Base-by-base conservation (phyloP, 2,888 invertebrate genomes). In the Acholoe squamosa region DNA sequence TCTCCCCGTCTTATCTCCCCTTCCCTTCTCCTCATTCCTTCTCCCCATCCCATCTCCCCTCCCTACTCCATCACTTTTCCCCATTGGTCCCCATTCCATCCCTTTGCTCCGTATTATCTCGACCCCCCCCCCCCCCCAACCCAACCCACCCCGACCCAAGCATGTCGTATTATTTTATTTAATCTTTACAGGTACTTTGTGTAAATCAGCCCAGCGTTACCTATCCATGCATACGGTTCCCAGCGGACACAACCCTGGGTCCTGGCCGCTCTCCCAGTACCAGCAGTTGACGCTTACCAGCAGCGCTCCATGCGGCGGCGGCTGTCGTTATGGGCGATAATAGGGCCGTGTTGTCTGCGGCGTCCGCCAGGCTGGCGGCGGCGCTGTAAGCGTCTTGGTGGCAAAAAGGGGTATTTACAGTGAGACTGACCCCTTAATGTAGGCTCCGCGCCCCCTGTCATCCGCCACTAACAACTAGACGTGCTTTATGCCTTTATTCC, bases 291-390 rank as follows among this genome's bases (percentile, higher is more conserved):
- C 80, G 80, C 80, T 80, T 43, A 22, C 80, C 80, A 80, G 80
- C 43, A 43, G 80, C 80, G 33, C 80, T 34, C 80, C 80, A 22
- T 22, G 80, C 80, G 80, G 80, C 80, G 80, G 33, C 34, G 86
- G 52, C 86, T 86, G 86, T 86, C 86, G 86, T 52, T 54, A 54
- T 54, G 86, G 86, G 54, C 86, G 86, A 86, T 86, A 86, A 86
- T 86, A 52, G 56, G 86, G 86, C 54, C 14, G 54, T 86, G 86
- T 86, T 56, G 86, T 86, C 86, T 86, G 31, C 56, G 54, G 28
- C 54, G 19, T 22, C 86, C 86, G 86, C 19, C 86, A 54, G 52
- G 86, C 54, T 86, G 86, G 86, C 86, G 86, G 52, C 86, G 80
- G 80, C 76, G 76, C 16, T 31, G 76, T 34, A 12, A 5, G 80